Evolutionary conservation across 2,113 vertebrate genomes (phyloP), one percentile per base, ranked within the genome.

Genomic region (Alligator sinensis): DNA sequence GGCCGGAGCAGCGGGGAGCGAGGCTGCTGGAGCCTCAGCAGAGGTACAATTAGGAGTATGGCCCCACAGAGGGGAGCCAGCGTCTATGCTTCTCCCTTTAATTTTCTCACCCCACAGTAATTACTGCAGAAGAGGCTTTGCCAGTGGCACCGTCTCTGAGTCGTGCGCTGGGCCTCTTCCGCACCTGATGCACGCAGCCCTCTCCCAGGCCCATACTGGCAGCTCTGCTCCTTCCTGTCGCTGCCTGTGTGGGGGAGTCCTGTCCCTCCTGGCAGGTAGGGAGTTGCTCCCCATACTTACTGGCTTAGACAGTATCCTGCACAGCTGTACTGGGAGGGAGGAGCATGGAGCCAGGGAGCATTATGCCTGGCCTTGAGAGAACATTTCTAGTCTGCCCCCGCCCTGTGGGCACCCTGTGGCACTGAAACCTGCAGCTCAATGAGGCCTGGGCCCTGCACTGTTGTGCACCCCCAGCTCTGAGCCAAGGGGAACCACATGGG

Each of bases 91-190:
- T 64, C 27, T 30, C 60, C 63, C 82, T 77, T 70, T 77, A 72
- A 86, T 91, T 91, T 91, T 54, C 83, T 63, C 76, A n/a, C 55
- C 28, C 55, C 38, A 68, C 80, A 22, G 30, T 68, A 91, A 91
- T 91, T 91, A 86, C 21, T 12, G 55, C 77, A 30, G 21, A 77
- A 30, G 77, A 66, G 60, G 78, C 68, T 86, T 86, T 81, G 55
- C 64, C 6, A n/a, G 27, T 76, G 89, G 77, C 68, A 66, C 68
- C 27, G 47, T 1, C 14, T 1, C 14, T 63, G 61, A 86, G 83
- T 19, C 58, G 11, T 47, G 30, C 70, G 28, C 55, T 18, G 17
- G 57, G 58, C 27, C 38, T 27, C 25, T 63, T n/a, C 66, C 28
- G 12, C 18, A 27, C 47, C n/a, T 4, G 22, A 16, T 6, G 10